Percentiles rank a stretch among this genome's conserved stretches.
Evolutionary conservation across 1,140 invertebrate species (phyloP).

Genomic region (Tyrophagus putrescentiae): DNA sequence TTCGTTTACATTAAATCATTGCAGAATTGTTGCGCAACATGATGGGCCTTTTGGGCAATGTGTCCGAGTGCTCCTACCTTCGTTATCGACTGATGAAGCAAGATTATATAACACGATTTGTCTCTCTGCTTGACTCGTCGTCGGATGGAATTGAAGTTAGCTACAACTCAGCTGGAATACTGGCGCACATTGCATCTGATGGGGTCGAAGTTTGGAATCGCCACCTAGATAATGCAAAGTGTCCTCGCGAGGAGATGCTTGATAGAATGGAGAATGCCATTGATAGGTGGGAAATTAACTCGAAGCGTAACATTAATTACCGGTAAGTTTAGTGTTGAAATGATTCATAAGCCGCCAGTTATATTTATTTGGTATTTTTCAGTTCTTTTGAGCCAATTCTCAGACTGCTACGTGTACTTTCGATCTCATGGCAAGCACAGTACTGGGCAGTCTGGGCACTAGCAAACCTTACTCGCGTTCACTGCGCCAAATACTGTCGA

Average conservation of each 20-base stretch:
- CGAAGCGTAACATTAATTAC: conserved; percentile 89
- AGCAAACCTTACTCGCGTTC: conserved; percentile 82
- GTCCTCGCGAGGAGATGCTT: conserved; percentile 55
- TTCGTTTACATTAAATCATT: conserved; percentile 48
- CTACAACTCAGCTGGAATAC: conserved; percentile 89
- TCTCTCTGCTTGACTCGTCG: conserved; percentile 59
- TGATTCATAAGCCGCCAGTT: neutral
- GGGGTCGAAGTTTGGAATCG: conserved; percentile 57
- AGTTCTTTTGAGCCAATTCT: conserved; percentile 79
- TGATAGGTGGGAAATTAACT: conserved; percentile 65
- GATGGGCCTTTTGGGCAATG: conserved; percentile 82
- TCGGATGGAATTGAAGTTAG: conserved; percentile 92
- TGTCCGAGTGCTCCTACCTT: conserved; percentile 78
- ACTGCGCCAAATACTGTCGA: conserved; percentile 75
- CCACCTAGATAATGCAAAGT: conserved; percentile 41
- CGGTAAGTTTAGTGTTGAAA: conserved; percentile 36
- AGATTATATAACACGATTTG: conserved; percentile 69
- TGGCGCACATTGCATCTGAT: conserved; percentile 83
- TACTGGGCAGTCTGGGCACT: conserved; percentile 96
- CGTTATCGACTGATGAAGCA: conserved; percentile 65
- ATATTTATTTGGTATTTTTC: conserved; percentile 15
- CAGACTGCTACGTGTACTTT: conserved; percentile 55
- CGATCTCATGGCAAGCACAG: conserved; percentile 68
- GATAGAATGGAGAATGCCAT: conserved; percentile 61
- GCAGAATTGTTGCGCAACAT: conserved; percentile 78